Base-by-base conservation (phyloP, 2,888 invertebrate genomes). In the Erpobdella octoculata region DNA sequence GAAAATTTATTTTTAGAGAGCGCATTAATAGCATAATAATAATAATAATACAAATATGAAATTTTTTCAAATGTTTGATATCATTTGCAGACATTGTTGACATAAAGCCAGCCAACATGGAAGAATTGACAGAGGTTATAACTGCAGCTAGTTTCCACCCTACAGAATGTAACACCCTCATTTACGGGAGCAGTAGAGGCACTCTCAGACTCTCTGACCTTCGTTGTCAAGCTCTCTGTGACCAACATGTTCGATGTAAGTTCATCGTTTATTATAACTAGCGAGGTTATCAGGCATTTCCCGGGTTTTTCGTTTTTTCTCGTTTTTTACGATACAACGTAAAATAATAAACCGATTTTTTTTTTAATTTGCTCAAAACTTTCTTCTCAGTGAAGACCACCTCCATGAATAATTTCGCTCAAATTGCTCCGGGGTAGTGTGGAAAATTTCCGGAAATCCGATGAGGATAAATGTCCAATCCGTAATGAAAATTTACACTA, bases 131-230 rank as follows among this genome's bases (percentile, higher is more conserved):
- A 35, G 98, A 98, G 87, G 96, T 88, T 71, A 98, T 99, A 82
- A 98, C 98, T 53, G 96, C 97, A 70, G 95, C 98, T 69, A 97
- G 97, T 87, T 98, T 98, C 86, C 98, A 98, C 87, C 98, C 98
- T 78, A 89, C 90, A 80, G 94, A 97, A 86, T 98, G 97, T 87
- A 96, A 96, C 88, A 88, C 93, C 85, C 93, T 98, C 88, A 96
- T 96, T 80, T 98, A 98, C 88, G 95, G 94, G 87, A 95, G 94
- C 88, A 97, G 96, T 88, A 98, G 97, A 87, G 98, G 95, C 83
- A 69, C 95, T 79, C 95, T 99, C 85, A 88, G 98, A 82, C 88
- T 98, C 83, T 98, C 98, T 88, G 98, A 98, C 87, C 98, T 98
- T 97, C 89, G 98, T 79, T 91, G 93, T 81, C 90, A 95, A 79